Conservation (phyloP, 1,140 invertebrate species). For the Diorhabda carinulata region DNA sequence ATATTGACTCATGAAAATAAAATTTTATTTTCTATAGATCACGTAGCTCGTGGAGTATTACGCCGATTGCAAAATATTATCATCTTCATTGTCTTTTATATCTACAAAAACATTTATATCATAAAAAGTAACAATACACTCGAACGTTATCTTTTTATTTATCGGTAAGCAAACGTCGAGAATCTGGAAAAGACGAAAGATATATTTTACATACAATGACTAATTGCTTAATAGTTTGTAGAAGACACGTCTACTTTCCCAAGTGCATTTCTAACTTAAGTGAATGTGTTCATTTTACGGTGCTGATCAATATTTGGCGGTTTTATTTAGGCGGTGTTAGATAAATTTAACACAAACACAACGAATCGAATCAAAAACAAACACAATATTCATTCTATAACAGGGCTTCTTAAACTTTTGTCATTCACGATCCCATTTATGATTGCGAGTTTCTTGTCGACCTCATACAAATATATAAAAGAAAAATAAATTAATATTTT, state of each 20-base stretch:
- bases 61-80: neutral
- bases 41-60: neutral
- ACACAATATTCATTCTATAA: too few relatives aligned
- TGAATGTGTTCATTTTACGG: too few relatives aligned
- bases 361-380: too few relatives aligned
- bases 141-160: slow-evolving; percentile 4
- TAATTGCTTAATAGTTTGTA: slow-evolving; percentile 8
- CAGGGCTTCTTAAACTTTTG: too few relatives aligned
- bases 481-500: too few relatives aligned
- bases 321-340: too few relatives aligned
- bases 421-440: too few relatives aligned
- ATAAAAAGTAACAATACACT: slow-evolving; percentile 3
- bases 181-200: slow-evolving; percentile 12
- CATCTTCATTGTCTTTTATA: slow-evolving; percentile 2
- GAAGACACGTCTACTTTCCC: slow-evolving; percentile 8
- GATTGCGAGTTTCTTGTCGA: too few relatives aligned
- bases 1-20: too few relatives aligned
- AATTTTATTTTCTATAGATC: neutral
- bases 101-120: slow-evolving; percentile 3
- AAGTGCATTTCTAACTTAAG: neutral
- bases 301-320: too few relatives aligned
- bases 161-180: slow-evolving; percentile 6
- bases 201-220: slow-evolving; percentile 17
- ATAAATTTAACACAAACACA: too few relatives aligned
- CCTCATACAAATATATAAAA: too few relatives aligned